Percentiles rank a stretch among this genome's conserved stretches.
Conservation (phyloP, 1,140 invertebrate species). For the Asobara japonica region DNA sequence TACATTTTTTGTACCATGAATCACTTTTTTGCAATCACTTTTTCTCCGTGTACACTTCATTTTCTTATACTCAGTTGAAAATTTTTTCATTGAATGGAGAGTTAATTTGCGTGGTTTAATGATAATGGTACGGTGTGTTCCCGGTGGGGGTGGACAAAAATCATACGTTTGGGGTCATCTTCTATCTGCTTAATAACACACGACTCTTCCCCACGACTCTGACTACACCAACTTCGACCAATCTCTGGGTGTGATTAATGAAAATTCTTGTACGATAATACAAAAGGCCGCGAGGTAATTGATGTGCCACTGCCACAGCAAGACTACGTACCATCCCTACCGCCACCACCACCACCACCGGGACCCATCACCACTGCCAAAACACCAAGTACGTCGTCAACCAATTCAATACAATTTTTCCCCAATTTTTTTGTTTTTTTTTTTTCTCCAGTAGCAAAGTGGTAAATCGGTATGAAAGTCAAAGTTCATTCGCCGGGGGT, state of each 20-base stretch:
- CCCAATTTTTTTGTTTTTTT: not conserved
- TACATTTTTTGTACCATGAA: too few species aligned
- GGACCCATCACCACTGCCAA: constrained; percentile 70
- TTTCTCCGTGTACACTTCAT: too few species aligned
- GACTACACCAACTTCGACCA: constrained; percentile 17
- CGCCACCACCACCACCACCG: constrained; percentile 68
- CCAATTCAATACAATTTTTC: constrained; percentile 20
- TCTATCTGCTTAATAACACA: constrained; percentile 49
- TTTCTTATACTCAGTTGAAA: not conserved
- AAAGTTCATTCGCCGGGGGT: too few species aligned
- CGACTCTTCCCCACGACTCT: constrained; percentile 34
- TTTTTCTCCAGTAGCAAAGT: constrained; percentile 5
- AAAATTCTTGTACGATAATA: constrained; percentile 11
- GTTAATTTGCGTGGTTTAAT: constrained; percentile 18
- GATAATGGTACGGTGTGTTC: constrained; percentile 58
- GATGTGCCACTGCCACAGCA: constrained; percentile 55
- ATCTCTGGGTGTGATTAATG: not conserved
- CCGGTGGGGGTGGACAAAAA: constrained; percentile 56
- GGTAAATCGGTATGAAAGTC: too few species aligned
- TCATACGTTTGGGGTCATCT: constrained; percentile 34
- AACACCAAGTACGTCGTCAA: constrained; percentile 70
- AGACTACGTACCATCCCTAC: constrained; percentile 62
- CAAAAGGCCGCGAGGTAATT: constrained; percentile 57
- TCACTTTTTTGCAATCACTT: too few species aligned
- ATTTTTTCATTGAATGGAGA: not conserved